Percentiles rank a stretch among this genome's conserved stretches.
Evolutionary conservation across 1,140 invertebrate genomes (phyloP).

Genomic region (Rhagoletis pomonella): DNA sequence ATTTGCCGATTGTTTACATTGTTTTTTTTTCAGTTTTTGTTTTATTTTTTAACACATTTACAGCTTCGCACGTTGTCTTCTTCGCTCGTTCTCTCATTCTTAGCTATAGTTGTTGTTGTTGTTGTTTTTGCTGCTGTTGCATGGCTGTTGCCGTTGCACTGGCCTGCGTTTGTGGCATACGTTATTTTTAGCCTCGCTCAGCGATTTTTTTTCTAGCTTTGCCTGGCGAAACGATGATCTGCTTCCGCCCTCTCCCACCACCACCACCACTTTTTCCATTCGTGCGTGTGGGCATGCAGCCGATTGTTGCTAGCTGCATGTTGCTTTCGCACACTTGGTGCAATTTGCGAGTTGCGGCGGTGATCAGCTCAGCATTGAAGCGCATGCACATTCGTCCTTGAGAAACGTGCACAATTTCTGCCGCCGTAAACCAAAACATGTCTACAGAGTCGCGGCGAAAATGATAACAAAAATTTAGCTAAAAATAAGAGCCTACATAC

Average conservation of each 20-base stretch:
- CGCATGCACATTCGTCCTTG: constrained; percentile 31
- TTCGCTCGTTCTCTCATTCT: background rate
- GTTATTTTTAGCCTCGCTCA: constrained; percentile 24
- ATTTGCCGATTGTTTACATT: constrained; percentile 10
- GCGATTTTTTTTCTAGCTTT: background rate
- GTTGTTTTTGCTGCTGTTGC: background rate
- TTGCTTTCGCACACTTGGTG: background rate
- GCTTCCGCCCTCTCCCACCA: background rate
- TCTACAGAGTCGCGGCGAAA: background rate
- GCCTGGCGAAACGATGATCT: background rate
- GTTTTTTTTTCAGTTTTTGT: background rate
- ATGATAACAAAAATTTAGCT: constrained; percentile 43
- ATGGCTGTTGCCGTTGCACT: background rate
- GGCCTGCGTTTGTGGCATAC: background rate
- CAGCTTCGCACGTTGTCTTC: constrained; percentile 10
- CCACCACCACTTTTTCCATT: background rate
- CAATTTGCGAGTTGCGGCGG: background rate
- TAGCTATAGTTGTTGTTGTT: background rate
- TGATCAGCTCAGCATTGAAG: too few relatives aligned
- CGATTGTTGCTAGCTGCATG: background rate
- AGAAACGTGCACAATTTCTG: constrained; percentile 47
- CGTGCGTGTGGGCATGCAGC: background rate
- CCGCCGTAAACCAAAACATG: background rate
- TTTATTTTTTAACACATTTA: background rate
- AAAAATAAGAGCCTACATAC: background rate